Evolutionary conservation across 2,113 vertebrate genomes (phyloP).

Genomic region (Sylvietta virens): DNA sequence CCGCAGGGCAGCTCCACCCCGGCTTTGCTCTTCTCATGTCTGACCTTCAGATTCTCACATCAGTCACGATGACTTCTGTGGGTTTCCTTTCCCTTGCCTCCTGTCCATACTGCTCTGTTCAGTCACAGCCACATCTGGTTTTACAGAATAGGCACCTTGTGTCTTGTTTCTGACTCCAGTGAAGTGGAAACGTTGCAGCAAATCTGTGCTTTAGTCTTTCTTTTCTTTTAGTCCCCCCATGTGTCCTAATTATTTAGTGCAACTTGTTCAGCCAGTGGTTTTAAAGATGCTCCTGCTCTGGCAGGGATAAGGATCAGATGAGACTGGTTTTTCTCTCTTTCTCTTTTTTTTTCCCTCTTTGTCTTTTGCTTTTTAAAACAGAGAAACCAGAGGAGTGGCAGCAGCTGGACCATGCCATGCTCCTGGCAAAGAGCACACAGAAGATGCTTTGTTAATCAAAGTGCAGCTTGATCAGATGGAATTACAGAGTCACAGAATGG

Average conservation of each 20-base stretch:
- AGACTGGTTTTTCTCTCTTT: background rate
- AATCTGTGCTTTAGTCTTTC: background rate
- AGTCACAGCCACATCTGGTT: background rate
- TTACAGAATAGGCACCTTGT: background rate
- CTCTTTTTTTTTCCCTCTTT: background rate
- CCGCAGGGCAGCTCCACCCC: background rate
- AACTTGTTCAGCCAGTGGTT: background rate
- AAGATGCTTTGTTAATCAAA: background rate
- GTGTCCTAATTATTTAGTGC: conserved; percentile 51
- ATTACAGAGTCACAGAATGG: background rate
- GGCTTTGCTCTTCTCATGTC: background rate
- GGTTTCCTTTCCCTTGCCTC: background rate
- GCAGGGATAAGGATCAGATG: background rate
- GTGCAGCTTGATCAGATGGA: background rate
- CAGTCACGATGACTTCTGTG: background rate
- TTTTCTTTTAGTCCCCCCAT: conserved; percentile 39
- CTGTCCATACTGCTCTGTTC: background rate
- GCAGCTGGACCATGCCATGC: background rate
- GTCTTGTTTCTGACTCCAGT: background rate
- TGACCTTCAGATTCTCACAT: background rate
- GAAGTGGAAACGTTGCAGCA: background rate
- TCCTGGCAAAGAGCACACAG: background rate
- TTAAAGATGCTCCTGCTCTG: background rate
- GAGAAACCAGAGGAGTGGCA: background rate
- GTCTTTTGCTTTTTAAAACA: background rate